phyloP scores from a whole-genome alignment of 1,140 invertebrate species.

The Centruroides vittatus region DNA sequence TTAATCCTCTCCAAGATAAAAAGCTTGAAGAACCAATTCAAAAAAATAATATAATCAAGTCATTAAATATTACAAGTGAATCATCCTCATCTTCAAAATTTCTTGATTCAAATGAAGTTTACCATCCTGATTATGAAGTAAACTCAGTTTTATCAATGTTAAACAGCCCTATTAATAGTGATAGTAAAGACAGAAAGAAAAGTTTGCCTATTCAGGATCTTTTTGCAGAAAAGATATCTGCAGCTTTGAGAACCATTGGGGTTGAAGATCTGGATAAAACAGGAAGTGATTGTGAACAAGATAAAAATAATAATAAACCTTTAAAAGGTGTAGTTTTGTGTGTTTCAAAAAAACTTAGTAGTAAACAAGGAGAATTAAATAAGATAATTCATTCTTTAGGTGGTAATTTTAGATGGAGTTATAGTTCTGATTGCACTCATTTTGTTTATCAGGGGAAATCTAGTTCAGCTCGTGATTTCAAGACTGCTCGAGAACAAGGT shows the following conservation, averaged over 20 bases:
- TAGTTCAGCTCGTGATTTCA: conserved; percentile 32
- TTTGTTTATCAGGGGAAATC: conserved; percentile 31
- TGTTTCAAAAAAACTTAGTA: conserved; percentile 28
- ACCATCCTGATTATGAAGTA: not conserved
- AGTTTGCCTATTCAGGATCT: conserved; percentile 3
- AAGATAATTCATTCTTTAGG: conserved; percentile 29
- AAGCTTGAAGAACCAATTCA: not conserved
- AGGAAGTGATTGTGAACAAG: conserved; percentile 2
- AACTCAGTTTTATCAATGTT: not conserved
- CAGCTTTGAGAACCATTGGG: conserved; percentile 7
- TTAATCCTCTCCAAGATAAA: not conserved
- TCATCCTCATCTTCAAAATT: too few relatives aligned
- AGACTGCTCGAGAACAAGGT: conserved; percentile 28
- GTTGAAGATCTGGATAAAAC: not conserved
- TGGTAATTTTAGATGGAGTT: conserved; percentile 32
- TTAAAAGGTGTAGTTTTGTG: conserved; percentile 30
- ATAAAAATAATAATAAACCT: conserved; percentile 12
- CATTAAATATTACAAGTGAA: not conserved
- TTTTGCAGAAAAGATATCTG: conserved; percentile 18
- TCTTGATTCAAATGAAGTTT: too few relatives aligned
- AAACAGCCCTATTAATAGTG: not conserved
- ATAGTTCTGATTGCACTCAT: conserved; percentile 30
- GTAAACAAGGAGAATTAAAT: conserved; percentile 29
- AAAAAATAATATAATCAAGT: not conserved
- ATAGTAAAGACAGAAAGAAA: not conserved